phyloP scores from a whole-genome alignment of 2,888 invertebrate genomes.

The Barypeithes pellucidus region DNA sequence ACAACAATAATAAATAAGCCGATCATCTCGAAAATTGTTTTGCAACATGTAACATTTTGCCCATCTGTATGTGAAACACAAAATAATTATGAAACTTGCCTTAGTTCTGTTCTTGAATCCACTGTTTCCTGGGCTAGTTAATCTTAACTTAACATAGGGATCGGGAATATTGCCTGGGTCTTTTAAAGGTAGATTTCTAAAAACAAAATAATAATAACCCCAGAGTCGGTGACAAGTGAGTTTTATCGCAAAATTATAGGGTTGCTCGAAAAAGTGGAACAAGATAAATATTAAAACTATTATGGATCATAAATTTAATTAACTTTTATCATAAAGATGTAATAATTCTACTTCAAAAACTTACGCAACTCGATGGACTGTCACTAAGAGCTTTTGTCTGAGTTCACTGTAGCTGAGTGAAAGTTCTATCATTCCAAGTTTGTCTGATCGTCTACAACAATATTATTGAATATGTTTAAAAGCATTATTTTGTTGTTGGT shows the following conservation, averaged over 20 bases:
- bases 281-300: no score
- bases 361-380: constrained; percentile 90
- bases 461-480: no score
- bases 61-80: no score
- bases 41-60: no score
- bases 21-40: no score
- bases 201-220: constrained; percentile 57
- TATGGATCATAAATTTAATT: no score
- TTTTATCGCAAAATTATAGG: no score
- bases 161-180: constrained; percentile 89
- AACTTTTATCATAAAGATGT: no score
- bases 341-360: constrained; percentile 63
- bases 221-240: no score
- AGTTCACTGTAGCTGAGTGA: constrained; percentile 87
- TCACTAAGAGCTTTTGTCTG: constrained; percentile 84
- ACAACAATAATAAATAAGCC: no score
- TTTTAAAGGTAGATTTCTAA: constrained; percentile 83
- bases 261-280: no score
- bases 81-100: constrained; percentile 50
- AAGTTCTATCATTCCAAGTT: constrained; percentile 83
- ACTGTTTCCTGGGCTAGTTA: constrained; percentile 81
- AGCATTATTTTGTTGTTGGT: no score
- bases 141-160: constrained; percentile 89
- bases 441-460: constrained; percentile 54
- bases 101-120: constrained; percentile 77